Evolutionary conservation across 1,140 invertebrate genomes (phyloP).

Genomic region (Metopolophium dirhodum): DNA sequence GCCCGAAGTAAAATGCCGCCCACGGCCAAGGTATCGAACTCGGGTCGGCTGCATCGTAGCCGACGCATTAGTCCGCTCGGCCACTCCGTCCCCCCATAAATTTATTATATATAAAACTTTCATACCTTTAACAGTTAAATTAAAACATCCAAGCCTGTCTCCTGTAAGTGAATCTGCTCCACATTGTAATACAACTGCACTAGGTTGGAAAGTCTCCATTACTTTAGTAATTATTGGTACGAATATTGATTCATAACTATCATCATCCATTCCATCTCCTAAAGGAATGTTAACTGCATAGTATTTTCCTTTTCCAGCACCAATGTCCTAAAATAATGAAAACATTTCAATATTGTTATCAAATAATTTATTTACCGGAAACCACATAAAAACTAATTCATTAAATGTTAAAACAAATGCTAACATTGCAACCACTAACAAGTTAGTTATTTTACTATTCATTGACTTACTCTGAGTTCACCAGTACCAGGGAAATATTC

Average conservation of each 20-base stretch:
- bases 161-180: slow-evolving; percentile 98
- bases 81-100: no score
- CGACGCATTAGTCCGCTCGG: no score
- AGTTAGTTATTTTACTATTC: neutral
- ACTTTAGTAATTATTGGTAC: slow-evolving; percentile 97
- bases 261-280: slow-evolving; percentile 98
- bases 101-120: neutral
- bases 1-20: no score
- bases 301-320: slow-evolving; percentile 98
- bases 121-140: slow-evolving; percentile 90
- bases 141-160: slow-evolving; percentile 97
- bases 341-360: neutral
- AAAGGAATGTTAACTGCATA: slow-evolving; percentile 99
- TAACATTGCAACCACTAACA: neutral
- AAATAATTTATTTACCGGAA: neutral
- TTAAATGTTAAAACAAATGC: neutral
- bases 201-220: slow-evolving; percentile 96
- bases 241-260: slow-evolving; percentile 97
- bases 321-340: slow-evolving; percentile 78
- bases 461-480: slow-evolving; percentile 71
- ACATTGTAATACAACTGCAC: slow-evolving; percentile 95
- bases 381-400: neutral
- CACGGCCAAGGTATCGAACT: no score
- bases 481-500: slow-evolving; percentile 93
- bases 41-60: no score